phyloP scores from a whole-genome alignment of 1,140 invertebrate species.

The Stegodyphus mimosarum region DNA sequence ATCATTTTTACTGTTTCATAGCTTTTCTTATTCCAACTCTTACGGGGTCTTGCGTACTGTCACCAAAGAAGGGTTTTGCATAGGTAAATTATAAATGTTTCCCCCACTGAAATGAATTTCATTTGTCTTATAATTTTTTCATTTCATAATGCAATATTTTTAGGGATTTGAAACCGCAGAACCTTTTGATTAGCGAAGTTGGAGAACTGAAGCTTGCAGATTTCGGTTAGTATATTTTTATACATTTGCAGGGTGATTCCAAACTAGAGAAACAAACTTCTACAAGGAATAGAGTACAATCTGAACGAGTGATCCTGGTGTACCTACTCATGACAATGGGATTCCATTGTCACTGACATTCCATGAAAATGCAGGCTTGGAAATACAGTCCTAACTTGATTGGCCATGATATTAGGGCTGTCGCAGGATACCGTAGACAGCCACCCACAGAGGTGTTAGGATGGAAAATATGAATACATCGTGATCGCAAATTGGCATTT shows the following conservation, averaged over 20 bases:
- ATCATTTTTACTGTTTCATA: constrained; percentile 65
- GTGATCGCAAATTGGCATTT: too few species aligned
- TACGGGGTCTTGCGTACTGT: constrained; percentile 78
- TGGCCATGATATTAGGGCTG: too few species aligned
- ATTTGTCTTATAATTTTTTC: background rate
- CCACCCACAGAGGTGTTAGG: too few species aligned
- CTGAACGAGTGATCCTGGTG: too few species aligned
- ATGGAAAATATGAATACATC: too few species aligned
- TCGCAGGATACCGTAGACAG: too few species aligned
- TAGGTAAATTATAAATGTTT: constrained; percentile 48
- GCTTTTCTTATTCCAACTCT: constrained; percentile 78
- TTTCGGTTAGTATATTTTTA: constrained; percentile 69
- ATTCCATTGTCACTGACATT: too few species aligned
- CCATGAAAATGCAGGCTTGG: too few species aligned
- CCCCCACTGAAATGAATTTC: background rate
- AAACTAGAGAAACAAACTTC: too few species aligned
- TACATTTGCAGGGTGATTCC: background rate
- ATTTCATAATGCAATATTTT: background rate
- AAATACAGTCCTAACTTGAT: too few species aligned
- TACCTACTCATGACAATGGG: too few species aligned
- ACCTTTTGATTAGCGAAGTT: constrained; percentile 74
- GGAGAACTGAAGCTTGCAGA: constrained; percentile 79
- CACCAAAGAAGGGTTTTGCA: constrained; percentile 77
- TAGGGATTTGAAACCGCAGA: constrained; percentile 78
- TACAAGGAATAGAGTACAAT: too few species aligned